A percentile compares a stretch with the other conserved stretches of the same genome.
These are phyloP conservation scores for Halcyon malimbica DNA, from an alignment of 2,113 vertebrate genomes.

Conservation along the genomic window DNA sequence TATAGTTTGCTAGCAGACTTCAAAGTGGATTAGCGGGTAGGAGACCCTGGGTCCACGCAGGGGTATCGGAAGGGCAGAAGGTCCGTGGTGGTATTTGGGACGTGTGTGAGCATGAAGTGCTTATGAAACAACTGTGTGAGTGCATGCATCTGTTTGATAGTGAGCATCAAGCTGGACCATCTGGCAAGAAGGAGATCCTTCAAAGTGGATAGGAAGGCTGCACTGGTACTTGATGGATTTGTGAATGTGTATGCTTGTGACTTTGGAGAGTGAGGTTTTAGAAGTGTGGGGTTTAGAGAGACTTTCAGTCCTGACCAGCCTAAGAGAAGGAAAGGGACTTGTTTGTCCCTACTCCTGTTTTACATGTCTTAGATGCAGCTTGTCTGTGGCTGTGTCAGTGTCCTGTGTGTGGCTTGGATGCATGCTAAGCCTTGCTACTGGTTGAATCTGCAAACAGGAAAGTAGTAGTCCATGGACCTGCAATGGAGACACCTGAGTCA, in stretches of 20 bases:
- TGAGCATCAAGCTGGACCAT: neutral
- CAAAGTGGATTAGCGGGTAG: neutral
- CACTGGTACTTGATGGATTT: neutral
- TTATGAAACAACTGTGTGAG: neutral
- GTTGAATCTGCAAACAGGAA: neutral
- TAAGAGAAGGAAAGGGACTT: neutral
- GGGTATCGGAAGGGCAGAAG: neutral
- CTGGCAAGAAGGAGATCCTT: neutral
- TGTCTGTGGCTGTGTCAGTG: neutral
- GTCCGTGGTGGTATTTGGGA: neutral
- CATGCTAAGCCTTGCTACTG: neutral
- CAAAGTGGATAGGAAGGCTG: neutral
- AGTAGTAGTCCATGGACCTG: neutral
- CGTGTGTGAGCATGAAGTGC: neutral
- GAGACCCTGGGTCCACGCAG: neutral
- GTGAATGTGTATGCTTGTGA: neutral
- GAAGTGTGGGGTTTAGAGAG: neutral
- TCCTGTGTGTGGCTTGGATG: neutral
- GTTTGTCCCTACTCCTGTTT: neutral
- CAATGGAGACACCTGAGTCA: neutral
- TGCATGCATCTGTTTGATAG: neutral
- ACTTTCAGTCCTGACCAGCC: neutral
- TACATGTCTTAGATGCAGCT: neutral
- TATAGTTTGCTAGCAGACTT: neutral
- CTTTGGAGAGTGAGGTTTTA: too few relatives aligned